Percentiles rank a stretch among this genome's conserved stretches.
These are phyloP conservation scores for Euclidia mi DNA, from an alignment of 2,888 invertebrate species.

Conservation along the genomic window DNA sequence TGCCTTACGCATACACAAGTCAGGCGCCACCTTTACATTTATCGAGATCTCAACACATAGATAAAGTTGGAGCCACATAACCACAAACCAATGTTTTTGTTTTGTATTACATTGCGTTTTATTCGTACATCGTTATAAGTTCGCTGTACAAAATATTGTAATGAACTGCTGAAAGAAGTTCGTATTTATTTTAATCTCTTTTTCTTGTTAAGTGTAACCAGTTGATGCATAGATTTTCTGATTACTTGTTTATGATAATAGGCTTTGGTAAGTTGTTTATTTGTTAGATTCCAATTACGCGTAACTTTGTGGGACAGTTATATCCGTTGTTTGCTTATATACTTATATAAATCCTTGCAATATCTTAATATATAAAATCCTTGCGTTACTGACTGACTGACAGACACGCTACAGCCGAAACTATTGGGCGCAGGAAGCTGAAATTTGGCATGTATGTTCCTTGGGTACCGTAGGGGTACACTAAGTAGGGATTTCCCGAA, in stretches of 20 bases:
- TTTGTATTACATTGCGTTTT: conserved; percentile 26
- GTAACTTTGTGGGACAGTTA: background rate
- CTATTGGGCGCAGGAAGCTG: no score
- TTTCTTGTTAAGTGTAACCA: conserved; percentile 9
- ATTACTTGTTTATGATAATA: conserved; percentile 27
- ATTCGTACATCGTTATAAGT: conserved; percentile 6
- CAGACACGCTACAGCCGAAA: no score
- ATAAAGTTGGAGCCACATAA: conserved; percentile 27
- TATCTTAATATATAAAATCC: no score
- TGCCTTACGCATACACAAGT: background rate
- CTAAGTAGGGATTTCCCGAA: no score
- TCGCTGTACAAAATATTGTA: background rate
- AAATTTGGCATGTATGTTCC: no score
- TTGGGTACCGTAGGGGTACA: no score
- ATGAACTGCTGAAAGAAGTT: conserved; percentile 7
- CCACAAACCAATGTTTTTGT: conserved; percentile 7
- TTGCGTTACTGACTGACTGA: no score
- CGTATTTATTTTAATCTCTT: background rate
- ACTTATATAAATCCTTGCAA: background rate
- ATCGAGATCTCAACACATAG: conserved; percentile 63
- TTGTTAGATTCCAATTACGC: background rate
- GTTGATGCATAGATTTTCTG: conserved; percentile 23
- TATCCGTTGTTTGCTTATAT: background rate
- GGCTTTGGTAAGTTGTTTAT: conserved; percentile 5
- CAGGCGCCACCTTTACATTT: conserved; percentile 55